Base-by-base conservation (phyloP, 37 sponge, comb jelly and placozoan genomes). In the Trichoplax adhaerens region DNA sequence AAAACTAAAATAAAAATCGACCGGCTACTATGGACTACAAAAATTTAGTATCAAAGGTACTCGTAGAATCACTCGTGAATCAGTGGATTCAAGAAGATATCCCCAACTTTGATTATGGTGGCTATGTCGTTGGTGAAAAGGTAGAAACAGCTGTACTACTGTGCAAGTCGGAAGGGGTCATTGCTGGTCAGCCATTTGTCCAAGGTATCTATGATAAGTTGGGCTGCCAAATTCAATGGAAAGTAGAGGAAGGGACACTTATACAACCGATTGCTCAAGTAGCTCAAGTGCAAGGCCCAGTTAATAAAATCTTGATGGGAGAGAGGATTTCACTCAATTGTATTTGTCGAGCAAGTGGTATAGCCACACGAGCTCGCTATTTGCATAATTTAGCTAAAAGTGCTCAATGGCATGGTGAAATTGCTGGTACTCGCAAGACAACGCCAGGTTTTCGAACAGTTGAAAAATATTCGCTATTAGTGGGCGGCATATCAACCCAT, bases 401-500 rank as follows among this genome's bases (percentile, higher is more conserved):
- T 7, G 52, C 76, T 1, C 76, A 70, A 3, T 94, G 95, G 95
- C 68, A 72, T 52, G 95, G 95, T 49, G 73, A 90, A 54, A 78
- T 94, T 6, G 95, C 91, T 46, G 95, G 95, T 1, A 94, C 95
- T 2, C 76, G 95, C 62, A 94, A 94, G 78, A 94, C 95, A 4
- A 94, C 95, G 48, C 95, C 95, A 50, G 95, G 95, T 52, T 94
- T 94, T 57, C 62, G 95, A 70, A 52, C 84, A 61, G 95, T 94
- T 47, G 95, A 94, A 77, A 94, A 94, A 57, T 94, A 94, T 66
- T 75, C 87, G 54, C 76, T 94, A 29, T 68, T 89, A 56, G 91
- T 94, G 59, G 95, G 95, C 2, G 91, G 91, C 6, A 73, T 84
- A 4, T 84, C 88, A 48, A 71, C 72, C 6, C 72, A 71, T 52